Conservation (phyloP, 2,888 invertebrate species). For the Zaprionus lineosus region DNA sequence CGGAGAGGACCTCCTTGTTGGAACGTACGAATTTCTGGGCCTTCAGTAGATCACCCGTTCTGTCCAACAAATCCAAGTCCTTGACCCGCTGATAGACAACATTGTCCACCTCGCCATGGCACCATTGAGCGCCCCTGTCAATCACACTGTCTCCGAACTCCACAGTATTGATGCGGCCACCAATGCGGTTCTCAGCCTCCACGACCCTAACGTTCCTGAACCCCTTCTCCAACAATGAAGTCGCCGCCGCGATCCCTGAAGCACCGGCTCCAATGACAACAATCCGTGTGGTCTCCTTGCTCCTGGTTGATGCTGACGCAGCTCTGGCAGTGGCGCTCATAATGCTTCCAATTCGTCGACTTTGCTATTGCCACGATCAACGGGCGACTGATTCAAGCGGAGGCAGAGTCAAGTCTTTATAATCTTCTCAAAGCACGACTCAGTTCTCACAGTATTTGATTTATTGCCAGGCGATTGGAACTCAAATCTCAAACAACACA, state of each 20-base stretch:
- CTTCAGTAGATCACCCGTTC: constrained; percentile 62
- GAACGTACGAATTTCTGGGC: constrained; percentile 75
- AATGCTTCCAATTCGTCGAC: neutral
- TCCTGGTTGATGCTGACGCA: constrained; percentile 6
- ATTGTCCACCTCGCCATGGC: constrained; percentile 85
- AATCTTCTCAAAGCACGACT: constrained; percentile 2
- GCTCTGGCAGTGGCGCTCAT: constrained; percentile 15
- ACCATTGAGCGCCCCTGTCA: constrained; percentile 92
- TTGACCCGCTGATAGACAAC: constrained; percentile 85
- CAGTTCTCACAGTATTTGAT: neutral
- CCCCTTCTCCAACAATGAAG: constrained; percentile 81
- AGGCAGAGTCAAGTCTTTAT: constrained; percentile 9
- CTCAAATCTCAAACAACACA: no score
- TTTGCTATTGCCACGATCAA: neutral
- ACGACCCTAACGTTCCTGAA: constrained; percentile 84
- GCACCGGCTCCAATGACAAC: constrained; percentile 82
- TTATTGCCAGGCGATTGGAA: neutral
- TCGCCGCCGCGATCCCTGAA: constrained; percentile 82
- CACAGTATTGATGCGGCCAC: constrained; percentile 85
- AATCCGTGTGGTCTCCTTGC: constrained; percentile 70
- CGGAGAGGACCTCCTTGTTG: constrained; percentile 80
- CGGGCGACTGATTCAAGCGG: constrained; percentile 13
- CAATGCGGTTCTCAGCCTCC: constrained; percentile 86
- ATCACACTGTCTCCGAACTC: constrained; percentile 85
- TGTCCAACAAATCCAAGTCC: constrained; percentile 67